Base-by-base conservation (phyloP, 2,888 invertebrate species). In the Chaitophorus viminalis region DNA sequence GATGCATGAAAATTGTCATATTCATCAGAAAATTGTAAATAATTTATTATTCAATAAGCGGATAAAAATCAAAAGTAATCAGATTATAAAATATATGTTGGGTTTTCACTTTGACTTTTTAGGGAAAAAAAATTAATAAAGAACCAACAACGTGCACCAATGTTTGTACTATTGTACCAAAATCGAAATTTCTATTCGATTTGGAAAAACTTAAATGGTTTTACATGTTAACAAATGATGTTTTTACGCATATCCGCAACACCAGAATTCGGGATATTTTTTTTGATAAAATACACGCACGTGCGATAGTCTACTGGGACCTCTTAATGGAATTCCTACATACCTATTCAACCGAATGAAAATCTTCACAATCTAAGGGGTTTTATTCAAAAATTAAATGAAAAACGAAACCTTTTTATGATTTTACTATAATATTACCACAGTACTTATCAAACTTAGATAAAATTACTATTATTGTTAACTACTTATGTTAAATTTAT, bases 111-210 rank as follows among this genome's bases (percentile, higher is more conserved):
- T 18, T n/a, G 36, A 6, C 9, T 65, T 9, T 18, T 65, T 9
- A 18, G 60, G 17, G 54, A 77, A 29, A 25, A 74, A 25, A 78
- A 79, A 4, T 29, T 17, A 39, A 39, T 39, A 46, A 46, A 5
- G 46, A 46, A 46, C 11, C 8, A 46, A 46, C 29, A 0, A 5
- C 14, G 4, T 33, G 17, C 17, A 29, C 29, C 0, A 60, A 9
- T 46, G 6, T 39, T 29, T 68, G 29, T 9, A 31, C 31, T 46
- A 31, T 68, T 31, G 14, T 52, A 29, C 18, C 46, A 31, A 39
- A 81, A 46, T 46, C 6, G 17, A 81, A 46, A 70, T 70, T 70
- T 70, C 21, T 81, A 5, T 68, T 81, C 29, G 36, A 81, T 81
- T 81, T 46, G 3, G n/a, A 14, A 82, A 52, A 33, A 72, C 31